Conservation (phyloP, 2,113 vertebrate genomes). For the Microtus richardsoni region DNA sequence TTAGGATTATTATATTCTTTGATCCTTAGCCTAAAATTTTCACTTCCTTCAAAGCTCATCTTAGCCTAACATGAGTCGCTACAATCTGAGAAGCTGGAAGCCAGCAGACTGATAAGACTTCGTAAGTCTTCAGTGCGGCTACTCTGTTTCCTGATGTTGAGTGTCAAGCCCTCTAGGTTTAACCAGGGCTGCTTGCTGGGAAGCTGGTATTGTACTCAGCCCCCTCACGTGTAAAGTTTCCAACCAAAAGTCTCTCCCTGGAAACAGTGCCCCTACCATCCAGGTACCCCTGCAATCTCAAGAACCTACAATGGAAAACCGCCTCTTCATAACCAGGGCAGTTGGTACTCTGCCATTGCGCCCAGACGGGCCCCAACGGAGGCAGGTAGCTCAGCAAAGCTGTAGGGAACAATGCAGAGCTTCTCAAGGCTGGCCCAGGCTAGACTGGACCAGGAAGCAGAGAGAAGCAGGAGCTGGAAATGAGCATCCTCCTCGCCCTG, state of each 20-base stretch:
- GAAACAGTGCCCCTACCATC: not conserved
- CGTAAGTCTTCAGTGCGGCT: not conserved
- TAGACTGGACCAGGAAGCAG: accelerated
- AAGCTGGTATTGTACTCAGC: not conserved
- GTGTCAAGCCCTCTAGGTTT: not conserved
- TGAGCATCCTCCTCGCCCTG: accelerated
- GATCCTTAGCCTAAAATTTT: not conserved
- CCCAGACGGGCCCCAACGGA: not conserved
- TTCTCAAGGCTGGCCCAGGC: not conserved
- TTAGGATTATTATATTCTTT: not conserved
- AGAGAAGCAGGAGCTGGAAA: not conserved
- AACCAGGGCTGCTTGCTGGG: not conserved
- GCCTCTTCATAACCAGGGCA: accelerated
- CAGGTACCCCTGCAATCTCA: not conserved
- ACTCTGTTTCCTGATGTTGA: not conserved
- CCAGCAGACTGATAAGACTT: not conserved
- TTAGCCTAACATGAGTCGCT: not conserved
- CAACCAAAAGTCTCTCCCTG: not conserved
- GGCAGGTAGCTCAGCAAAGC: accelerated
- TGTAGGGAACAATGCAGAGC: accelerated
- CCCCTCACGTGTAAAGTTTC: not conserved
- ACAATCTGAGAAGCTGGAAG: accelerated
- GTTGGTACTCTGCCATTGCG: accelerated
- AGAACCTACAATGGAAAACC: not conserved
- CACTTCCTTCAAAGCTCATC: not conserved